Evolutionary conservation across 2,113 vertebrate genomes (phyloP), one percentile per base, ranked within the genome.

Genomic region (Struthidea cinerea): DNA sequence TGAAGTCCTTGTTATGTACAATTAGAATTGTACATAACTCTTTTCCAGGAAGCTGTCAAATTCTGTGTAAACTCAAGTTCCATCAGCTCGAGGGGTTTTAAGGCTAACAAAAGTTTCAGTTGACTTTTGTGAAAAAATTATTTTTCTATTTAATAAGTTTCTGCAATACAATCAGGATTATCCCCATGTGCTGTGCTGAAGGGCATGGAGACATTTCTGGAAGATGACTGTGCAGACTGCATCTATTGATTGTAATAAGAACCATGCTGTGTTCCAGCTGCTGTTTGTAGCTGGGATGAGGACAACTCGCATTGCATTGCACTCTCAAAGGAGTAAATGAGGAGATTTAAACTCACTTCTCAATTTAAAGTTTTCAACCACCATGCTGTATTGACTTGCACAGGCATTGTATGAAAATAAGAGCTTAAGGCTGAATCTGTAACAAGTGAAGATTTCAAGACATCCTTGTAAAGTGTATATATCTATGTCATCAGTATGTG

Each of bases 191-290:
- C n/a, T 59, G 11, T 76, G 92, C 93, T 88, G 44, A 69, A 96
- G 94, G 91, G 70, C 87, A 71, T 3, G 21, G 49, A 71, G 53
- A 78, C 70, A 41, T 79, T 77, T 73, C 76, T 74, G 90, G 92
- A 78, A 69, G 75, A 65, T 94, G 60, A 70, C 68, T 88, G 24
- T 47, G 77, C 50, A 64, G 16, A 20, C 69, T 85, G 50, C 77
- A 41, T 82, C 88, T 90, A 63, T 86, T 77, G 92, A 90, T 65
- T 67, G 89, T 53, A 89, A 70, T 56, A 42, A 60, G 87, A 96
- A 9, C 78, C 65, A 12, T 61, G 33, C 67, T 68, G 78, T 55
- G 35, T 84, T 39, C 70, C 59, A 49, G 32, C 76, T 93, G 49
- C 61, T 69, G 53, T 68, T 73, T 59, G 33, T 78, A 50, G 24